These are phyloP conservation scores for Drosophila elegans DNA, from an alignment of 1,140 invertebrate genomes.

Conservation along the genomic window DNA sequence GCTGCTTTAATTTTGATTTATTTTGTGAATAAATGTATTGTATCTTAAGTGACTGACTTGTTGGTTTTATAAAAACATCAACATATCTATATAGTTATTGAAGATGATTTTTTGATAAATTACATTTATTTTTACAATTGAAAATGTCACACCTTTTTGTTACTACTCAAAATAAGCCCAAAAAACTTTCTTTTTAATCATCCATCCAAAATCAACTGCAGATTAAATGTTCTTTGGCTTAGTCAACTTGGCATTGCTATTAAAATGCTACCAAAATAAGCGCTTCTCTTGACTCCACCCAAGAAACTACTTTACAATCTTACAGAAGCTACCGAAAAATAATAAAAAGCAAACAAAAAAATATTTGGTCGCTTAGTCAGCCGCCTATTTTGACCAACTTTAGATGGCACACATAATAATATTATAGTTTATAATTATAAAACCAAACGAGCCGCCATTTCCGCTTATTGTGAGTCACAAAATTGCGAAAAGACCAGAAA, in stretches of 20 bases:
- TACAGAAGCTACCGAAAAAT: constrained; percentile 6
- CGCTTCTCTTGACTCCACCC: constrained; percentile 7
- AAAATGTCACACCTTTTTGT: no score
- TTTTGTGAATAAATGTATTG: background rate
- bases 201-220: no score
- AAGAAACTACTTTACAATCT: constrained; percentile 5
- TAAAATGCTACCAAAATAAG: background rate
- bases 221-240: background rate
- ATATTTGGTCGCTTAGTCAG: constrained; percentile 36
- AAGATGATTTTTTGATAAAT: background rate
- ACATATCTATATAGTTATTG: no score
- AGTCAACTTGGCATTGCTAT: constrained; percentile 8
- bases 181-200: no score
- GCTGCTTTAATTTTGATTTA: background rate
- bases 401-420: constrained; percentile 56
- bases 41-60: background rate
- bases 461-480: constrained; percentile 40
- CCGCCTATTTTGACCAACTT: constrained; percentile 25
- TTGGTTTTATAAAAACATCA: background rate
- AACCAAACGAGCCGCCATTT: constrained; percentile 47
- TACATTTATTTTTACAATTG: background rate
- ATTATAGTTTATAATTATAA: constrained; percentile 56
- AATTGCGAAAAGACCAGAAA: constrained; percentile 13
- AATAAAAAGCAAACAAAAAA: constrained; percentile 7
- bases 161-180: no score